Evolutionary conservation across 2,888 invertebrate genomes (phyloP).

Genomic region (Idaea dimidiata): DNA sequence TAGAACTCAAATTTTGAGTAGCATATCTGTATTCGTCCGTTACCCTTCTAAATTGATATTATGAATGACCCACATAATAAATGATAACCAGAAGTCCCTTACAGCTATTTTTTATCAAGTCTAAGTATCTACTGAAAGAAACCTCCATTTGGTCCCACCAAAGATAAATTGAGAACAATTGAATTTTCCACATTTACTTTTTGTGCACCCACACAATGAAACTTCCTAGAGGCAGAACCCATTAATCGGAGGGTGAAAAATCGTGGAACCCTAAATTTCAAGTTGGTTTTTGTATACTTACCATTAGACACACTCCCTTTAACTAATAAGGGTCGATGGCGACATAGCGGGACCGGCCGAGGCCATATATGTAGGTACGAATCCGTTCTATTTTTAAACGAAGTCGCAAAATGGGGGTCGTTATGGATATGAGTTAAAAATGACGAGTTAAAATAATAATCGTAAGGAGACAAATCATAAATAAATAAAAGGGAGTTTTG

Average conservation of each 20-base stretch:
- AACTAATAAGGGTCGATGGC: background rate
- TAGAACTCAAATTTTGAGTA: too few relatives aligned
- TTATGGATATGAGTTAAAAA: too few relatives aligned
- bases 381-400: background rate
- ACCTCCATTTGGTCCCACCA: conserved; percentile 15
- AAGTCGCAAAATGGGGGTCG: background rate
- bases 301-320: background rate
- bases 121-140: conserved; percentile 8
- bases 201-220: conserved; percentile 18
- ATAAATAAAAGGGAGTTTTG: too few relatives aligned
- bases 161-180: conserved; percentile 29
- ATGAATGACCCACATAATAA: background rate
- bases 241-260: conserved; percentile 14
- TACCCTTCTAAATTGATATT: background rate
- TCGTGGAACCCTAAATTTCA: background rate
- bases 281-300: background rate
- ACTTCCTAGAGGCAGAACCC: conserved; percentile 8
- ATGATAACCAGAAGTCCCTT: conserved; percentile 1
- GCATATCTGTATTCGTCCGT: too few relatives aligned
- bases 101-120: background rate
- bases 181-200: conserved; percentile 28
- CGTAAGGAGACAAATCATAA: too few relatives aligned
- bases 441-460: too few relatives aligned
- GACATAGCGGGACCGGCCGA: background rate
- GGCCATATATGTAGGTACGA: background rate